Percentiles rank a stretch among this genome's conserved stretches.
These are phyloP conservation scores for Lamellibrachia satsuma DNA, from an alignment of 2,888 invertebrate species.

Conservation along the genomic window DNA sequence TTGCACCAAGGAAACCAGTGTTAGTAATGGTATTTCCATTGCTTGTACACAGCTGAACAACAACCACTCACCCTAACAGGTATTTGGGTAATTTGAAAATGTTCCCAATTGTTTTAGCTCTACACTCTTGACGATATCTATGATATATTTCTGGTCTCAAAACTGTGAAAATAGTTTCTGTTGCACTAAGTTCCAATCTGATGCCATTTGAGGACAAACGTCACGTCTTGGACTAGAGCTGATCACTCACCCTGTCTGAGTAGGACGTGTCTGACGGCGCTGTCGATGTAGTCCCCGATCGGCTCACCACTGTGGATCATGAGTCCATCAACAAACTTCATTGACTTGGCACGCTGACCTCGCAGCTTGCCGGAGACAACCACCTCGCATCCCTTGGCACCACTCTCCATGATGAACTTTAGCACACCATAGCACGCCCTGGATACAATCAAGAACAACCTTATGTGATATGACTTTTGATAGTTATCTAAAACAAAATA, in stretches of 20 bases:
- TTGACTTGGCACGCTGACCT: constrained; percentile 99
- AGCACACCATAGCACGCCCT: constrained; percentile 98
- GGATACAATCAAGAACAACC: constrained; percentile 29
- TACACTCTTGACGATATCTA: too few species aligned
- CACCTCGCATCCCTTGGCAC: constrained; percentile 96
- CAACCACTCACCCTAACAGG: too few species aligned
- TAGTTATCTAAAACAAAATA: too few species aligned
- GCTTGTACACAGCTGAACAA: too few species aligned
- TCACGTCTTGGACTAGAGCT: not conserved
- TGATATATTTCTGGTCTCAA: too few species aligned
- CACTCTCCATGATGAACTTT: constrained; percentile 97
- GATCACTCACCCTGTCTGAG: constrained; percentile 83
- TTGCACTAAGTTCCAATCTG: too few species aligned
- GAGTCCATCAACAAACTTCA: constrained; percentile 99
- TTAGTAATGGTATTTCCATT: too few species aligned
- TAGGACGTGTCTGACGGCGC: constrained; percentile 96
- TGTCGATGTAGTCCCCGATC: constrained; percentile 97
- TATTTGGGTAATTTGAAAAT: too few species aligned
- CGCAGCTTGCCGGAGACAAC: constrained; percentile 98
- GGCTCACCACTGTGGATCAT: constrained; percentile 99
- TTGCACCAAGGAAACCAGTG: too few species aligned
- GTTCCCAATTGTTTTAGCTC: too few species aligned
- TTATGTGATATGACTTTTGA: not conserved
- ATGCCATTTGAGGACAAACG: not conserved
- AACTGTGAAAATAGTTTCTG: too few species aligned